These are phyloP conservation scores for Pheosia gnoma DNA, from an alignment of 2,888 invertebrate species.

Conservation along the genomic window DNA sequence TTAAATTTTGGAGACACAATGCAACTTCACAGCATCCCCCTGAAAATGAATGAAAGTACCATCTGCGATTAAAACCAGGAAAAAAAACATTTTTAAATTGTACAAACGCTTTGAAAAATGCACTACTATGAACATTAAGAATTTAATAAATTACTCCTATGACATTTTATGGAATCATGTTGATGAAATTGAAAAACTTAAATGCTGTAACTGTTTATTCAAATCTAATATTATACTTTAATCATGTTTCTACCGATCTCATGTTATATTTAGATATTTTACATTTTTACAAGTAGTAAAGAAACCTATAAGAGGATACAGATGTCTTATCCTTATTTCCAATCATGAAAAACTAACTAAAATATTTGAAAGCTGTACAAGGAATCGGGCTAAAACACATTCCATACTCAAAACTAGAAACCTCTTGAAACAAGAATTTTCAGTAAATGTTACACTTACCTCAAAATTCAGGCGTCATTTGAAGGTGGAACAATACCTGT, in stretches of 20 bases:
- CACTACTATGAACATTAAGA: not conserved
- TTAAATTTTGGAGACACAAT: not conserved
- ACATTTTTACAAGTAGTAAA: no score
- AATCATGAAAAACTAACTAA: no score
- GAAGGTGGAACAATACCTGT: not conserved
- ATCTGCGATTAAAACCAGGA: not conserved
- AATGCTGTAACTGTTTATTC: no score
- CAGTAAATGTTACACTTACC: not conserved
- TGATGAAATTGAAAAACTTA: no score
- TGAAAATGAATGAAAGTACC: not conserved
- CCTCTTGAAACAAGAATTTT: not conserved
- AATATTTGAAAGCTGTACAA: no score
- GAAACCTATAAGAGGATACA: no score
- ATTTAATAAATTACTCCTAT: not conserved
- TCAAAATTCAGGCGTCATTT: not conserved
- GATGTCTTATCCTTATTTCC: no score
- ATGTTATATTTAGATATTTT: no score
- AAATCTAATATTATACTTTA: no score
- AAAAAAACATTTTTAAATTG: conserved; percentile 10
- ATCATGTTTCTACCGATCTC: no score
- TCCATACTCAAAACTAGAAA: not conserved
- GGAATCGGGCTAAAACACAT: not conserved
- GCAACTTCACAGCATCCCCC: not conserved
- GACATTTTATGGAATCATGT: not conserved
- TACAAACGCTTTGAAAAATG: not conserved